Conservation (phyloP, 2,113 vertebrate species). For the Rhinolophus ferrumequinum region DNA sequence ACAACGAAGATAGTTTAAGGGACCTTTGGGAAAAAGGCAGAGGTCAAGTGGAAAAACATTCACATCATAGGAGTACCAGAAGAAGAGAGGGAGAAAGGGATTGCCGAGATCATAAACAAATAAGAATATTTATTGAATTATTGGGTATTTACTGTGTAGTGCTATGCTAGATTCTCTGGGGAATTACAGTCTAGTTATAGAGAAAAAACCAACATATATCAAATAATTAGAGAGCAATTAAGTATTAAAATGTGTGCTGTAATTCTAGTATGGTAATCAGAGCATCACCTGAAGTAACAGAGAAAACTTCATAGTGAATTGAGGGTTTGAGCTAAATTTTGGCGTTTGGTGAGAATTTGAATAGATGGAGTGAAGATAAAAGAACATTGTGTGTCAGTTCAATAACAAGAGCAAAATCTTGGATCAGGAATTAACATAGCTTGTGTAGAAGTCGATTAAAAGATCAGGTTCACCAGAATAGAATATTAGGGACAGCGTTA, state of each 20-base stretch:
- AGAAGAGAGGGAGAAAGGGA: no score
- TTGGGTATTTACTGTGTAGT: neutral
- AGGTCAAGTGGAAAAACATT: no score
- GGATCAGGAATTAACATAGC: neutral
- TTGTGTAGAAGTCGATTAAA: neutral
- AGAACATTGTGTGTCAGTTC: neutral
- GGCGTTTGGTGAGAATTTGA: neutral
- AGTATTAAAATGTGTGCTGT: neutral
- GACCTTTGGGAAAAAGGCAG: no score
- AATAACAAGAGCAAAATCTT: neutral
- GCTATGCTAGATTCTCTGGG: neutral
- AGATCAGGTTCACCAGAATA: neutral
- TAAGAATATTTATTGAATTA: neutral
- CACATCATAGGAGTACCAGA: no score
- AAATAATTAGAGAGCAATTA: neutral
- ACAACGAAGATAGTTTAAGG: no score
- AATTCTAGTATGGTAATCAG: neutral
- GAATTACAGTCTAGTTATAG: neutral
- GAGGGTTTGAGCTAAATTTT: neutral
- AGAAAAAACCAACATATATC: constrained; percentile 5
- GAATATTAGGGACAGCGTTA: constrained; percentile 7
- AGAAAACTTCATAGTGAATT: neutral
- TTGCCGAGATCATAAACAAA: neutral
- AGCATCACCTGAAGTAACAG: neutral
- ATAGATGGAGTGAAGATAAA: neutral